Percentiles rank a stretch among this genome's conserved stretches.
These are phyloP conservation scores for Novumbra hubbsi DNA, from an alignment of 2,797 vertebrate genomes.

Conservation along the genomic window DNA sequence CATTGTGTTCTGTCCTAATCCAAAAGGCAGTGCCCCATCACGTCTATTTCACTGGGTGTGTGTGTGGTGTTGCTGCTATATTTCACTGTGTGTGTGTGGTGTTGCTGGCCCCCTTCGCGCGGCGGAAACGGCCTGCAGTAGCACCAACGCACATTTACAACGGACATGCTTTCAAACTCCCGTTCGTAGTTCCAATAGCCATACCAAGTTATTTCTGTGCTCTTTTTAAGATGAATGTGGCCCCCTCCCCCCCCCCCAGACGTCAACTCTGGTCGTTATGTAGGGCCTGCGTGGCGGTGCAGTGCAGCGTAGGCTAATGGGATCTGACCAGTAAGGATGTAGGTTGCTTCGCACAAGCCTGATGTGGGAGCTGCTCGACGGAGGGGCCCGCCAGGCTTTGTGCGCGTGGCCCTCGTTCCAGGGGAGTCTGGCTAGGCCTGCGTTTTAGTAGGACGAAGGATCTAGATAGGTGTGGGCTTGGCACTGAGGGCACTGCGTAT, in stretches of 20 bases:
- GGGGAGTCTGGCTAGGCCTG: neutral
- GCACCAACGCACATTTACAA: constrained; percentile 4
- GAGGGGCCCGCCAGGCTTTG: constrained; percentile 23
- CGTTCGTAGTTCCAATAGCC: constrained; percentile 22
- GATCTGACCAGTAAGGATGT: constrained; percentile 61
- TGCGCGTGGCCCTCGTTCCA: neutral
- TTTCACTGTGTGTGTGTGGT: constrained; percentile 26
- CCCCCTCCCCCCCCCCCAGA: constrained; percentile 41
- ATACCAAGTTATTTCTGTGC: constrained; percentile 65
- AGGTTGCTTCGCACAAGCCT: constrained; percentile 60
- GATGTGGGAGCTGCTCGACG: constrained; percentile 37
- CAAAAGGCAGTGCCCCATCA: constrained; percentile 15
- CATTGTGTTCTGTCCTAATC: neutral
- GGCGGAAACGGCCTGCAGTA: neutral
- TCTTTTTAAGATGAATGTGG: constrained; percentile 64
- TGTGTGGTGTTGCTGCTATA: constrained; percentile 10
- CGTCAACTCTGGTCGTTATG: constrained; percentile 65
- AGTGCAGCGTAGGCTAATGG: constrained; percentile 47
- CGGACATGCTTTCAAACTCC: constrained; percentile 29
- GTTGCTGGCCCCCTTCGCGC: neutral
- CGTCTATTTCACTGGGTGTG: constrained; percentile 26
- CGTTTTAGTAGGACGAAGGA: neutral
- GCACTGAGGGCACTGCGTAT: neutral
- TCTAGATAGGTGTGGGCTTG: neutral
- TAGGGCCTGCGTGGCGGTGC: constrained; percentile 56